Evolutionary conservation across 1,140 invertebrate genomes (phyloP).

Genomic region (Chlorops oryzae): DNA sequence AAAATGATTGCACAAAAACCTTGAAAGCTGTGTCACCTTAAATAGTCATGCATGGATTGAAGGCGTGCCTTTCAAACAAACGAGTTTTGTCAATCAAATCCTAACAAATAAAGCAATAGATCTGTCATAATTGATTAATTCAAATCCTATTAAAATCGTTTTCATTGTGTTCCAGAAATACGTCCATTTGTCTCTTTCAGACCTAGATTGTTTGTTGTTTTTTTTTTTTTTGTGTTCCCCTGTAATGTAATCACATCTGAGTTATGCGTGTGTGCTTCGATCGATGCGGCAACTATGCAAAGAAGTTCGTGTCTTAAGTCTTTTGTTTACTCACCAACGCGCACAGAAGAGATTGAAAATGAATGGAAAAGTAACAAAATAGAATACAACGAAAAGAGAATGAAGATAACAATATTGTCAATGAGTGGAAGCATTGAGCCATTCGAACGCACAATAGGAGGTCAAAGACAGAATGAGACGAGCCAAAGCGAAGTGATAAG

Average conservation of each 20-base stretch:
- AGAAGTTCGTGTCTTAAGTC: conserved; percentile 30
- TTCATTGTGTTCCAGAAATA: no score
- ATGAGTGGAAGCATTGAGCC: background rate
- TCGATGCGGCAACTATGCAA: conserved; percentile 2
- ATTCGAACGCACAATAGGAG: no score
- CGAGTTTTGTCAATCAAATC: no score
- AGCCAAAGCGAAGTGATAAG: no score
- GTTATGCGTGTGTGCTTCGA: background rate
- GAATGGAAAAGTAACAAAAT: background rate
- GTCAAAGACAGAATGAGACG: no score
- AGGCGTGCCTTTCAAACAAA: no score
- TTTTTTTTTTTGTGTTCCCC: background rate
- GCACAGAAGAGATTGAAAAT: background rate
- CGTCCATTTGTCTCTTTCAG: no score
- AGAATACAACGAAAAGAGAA: background rate
- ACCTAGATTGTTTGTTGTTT: background rate
- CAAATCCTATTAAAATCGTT: no score
- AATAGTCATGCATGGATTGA: no score
- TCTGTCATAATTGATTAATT: background rate
- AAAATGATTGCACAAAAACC: no score
- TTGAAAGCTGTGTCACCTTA: no score
- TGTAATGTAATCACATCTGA: background rate
- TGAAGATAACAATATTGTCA: background rate
- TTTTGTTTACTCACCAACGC: conserved; percentile 23
- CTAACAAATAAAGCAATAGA: no score